phyloP scores from a whole-genome alignment of 2,888 invertebrate species.

The Drosophila seclusa region DNA sequence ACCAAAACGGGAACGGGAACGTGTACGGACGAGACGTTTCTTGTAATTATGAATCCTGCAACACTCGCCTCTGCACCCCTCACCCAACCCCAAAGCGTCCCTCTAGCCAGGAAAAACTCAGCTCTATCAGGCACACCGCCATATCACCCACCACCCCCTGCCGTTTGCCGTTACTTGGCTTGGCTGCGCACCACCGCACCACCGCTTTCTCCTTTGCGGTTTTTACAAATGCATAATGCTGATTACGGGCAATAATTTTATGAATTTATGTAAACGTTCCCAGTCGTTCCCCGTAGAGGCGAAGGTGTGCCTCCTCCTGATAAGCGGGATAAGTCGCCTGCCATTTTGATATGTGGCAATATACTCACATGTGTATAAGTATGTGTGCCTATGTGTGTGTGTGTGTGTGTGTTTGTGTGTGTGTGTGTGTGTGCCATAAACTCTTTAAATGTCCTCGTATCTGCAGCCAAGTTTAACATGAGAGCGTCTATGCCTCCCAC shows the following conservation, averaged over 20 bases:
- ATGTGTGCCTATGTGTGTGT: slow-evolving; percentile 2
- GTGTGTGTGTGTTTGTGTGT: background rate
- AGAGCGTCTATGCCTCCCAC: slow-evolving; percentile 48
- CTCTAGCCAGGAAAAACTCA: background rate
- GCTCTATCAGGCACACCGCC: background rate
- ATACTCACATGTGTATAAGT: background rate
- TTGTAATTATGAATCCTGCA: slow-evolving; percentile 51
- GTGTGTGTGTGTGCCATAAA: slow-evolving; percentile 40
- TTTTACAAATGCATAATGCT: slow-evolving; percentile 84
- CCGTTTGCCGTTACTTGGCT: background rate
- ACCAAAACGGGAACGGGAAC: slow-evolving; percentile 1
- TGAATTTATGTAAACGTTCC: slow-evolving; percentile 79
- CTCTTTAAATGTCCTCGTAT: slow-evolving; percentile 53
- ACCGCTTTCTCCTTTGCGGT: slow-evolving; percentile 69
- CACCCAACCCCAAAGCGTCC: background rate
- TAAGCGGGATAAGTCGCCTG: slow-evolving; percentile 47
- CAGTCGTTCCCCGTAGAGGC: slow-evolving; percentile 16
- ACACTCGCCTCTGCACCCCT: background rate
- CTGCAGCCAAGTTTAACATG: slow-evolving; percentile 31
- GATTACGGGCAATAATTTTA: slow-evolving; percentile 84
- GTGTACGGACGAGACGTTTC: slow-evolving; percentile 30
- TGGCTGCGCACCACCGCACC: slow-evolving; percentile 15
- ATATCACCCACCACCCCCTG: background rate
- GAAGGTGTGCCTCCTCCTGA: slow-evolving; percentile 56
- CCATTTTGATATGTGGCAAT: slow-evolving; percentile 30